Conservation (phyloP, 2,888 invertebrate species). For the Chironomus tentans region DNA sequence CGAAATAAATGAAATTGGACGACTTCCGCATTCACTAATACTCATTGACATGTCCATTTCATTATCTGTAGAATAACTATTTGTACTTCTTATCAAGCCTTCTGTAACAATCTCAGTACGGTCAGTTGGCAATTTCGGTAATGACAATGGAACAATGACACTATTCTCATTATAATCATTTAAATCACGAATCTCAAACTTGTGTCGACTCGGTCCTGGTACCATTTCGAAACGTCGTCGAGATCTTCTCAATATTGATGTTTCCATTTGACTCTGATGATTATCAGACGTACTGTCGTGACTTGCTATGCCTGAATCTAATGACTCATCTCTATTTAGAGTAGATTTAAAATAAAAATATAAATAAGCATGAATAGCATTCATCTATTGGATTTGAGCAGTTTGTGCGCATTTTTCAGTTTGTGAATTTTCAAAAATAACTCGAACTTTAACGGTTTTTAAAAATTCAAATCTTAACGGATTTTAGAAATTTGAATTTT, state of each 20-base stretch:
- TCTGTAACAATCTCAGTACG: constrained; percentile 11
- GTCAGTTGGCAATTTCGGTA: constrained; percentile 39
- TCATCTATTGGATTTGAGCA: too few relatives aligned
- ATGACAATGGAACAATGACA: constrained; percentile 38
- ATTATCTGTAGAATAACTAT: constrained; percentile 1
- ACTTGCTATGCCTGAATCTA: constrained; percentile 42
- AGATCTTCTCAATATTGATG: constrained; percentile 32
- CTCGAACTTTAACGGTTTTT: too few relatives aligned
- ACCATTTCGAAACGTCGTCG: constrained; percentile 64
- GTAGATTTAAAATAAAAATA: neutral
- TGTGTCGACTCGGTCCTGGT: constrained; percentile 56
- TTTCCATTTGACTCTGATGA: constrained; percentile 1
- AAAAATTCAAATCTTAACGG: too few relatives aligned
- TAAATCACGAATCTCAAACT: constrained; percentile 65
- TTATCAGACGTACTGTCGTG: constrained; percentile 32
- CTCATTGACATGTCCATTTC: constrained; percentile 14
- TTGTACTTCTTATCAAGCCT: constrained; percentile 20
- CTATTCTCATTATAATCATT: constrained; percentile 44
- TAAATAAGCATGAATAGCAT: neutral
- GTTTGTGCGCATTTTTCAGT: too few relatives aligned
- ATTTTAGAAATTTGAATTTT: neutral
- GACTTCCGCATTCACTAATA: neutral
- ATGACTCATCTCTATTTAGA: constrained; percentile 38
- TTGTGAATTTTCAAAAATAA: too few relatives aligned
- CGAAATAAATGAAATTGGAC: neutral